These are phyloP conservation scores for Gordius sp. DNA, from an alignment of 2,888 invertebrate genomes.

Conservation along the genomic window DNA sequence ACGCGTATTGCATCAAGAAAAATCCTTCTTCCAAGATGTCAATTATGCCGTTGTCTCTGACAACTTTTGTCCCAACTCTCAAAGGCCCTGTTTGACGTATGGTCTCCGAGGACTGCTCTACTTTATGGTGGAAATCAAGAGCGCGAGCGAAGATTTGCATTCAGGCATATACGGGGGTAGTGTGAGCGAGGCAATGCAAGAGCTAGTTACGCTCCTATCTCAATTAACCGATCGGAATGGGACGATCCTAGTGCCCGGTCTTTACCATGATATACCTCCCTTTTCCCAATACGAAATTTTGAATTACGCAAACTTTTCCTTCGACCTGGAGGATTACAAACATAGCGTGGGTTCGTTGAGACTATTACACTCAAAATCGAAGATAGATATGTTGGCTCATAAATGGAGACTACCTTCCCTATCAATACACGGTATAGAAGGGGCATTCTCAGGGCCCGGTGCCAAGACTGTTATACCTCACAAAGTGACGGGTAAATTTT, in stretches of 20 bases:
- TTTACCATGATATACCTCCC: constrained; percentile 55
- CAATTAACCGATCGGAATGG: constrained; percentile 59
- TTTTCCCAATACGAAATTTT: constrained; percentile 29
- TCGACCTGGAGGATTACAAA: constrained; percentile 37
- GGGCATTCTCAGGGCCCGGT: constrained; percentile 66
- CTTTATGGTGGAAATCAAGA: constrained; percentile 51
- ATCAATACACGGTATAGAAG: constrained; percentile 68
- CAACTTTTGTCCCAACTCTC: constrained; percentile 88
- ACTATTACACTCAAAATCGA: constrained; percentile 41
- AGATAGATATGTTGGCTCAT: constrained; percentile 56
- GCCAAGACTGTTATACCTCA: constrained; percentile 60
- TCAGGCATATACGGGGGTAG: constrained; percentile 83
- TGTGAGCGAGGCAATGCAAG: constrained; percentile 67
- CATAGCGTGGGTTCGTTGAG: constrained; percentile 13
- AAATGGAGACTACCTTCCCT: constrained; percentile 78
- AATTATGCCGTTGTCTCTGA: constrained; percentile 92
- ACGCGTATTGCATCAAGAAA: constrained; percentile 15
- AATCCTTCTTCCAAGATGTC: constrained; percentile 33
- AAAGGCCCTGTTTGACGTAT: constrained; percentile 82
- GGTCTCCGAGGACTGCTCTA: constrained; percentile 54
- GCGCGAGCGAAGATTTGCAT: constrained; percentile 63
- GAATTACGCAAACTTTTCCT: constrained; percentile 54
- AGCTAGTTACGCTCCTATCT: constrained; percentile 57
- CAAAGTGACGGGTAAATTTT: constrained; percentile 83
- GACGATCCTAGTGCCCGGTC: constrained; percentile 49